A percentile compares a stretch with the other conserved stretches of the same genome.
Evolutionary conservation across 2,797 vertebrate genomes (phyloP).

Genomic region (Siniperca obscura): DNA sequence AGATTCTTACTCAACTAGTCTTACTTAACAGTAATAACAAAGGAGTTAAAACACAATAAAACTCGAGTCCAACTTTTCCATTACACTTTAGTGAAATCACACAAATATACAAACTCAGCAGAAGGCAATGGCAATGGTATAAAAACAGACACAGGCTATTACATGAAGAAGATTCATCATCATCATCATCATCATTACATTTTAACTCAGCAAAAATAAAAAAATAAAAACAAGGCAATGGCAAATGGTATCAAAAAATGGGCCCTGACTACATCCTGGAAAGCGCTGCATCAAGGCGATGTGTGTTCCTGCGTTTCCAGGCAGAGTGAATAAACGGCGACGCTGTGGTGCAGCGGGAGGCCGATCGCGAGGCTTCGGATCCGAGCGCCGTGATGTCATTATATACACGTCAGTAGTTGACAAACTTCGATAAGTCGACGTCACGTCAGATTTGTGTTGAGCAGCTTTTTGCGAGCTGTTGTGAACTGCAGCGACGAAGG

Average conservation of each 20-base stretch:
- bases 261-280: constrained; percentile 75
- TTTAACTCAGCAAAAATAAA: constrained; percentile 72
- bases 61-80: constrained; percentile 55
- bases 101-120: constrained; percentile 84
- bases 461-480: background rate
- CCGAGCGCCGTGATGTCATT: constrained; percentile 20
- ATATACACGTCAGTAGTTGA: background rate
- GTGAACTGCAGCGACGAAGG: no score
- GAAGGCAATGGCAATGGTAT: constrained; percentile 83
- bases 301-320: constrained; percentile 54
- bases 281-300: constrained; percentile 55
- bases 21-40: background rate
- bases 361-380: constrained; percentile 3
- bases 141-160: constrained; percentile 82
- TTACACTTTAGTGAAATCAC: constrained; percentile 85
- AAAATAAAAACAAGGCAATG: constrained; percentile 81
- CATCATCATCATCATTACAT: constrained; percentile 70
- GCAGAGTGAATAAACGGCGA: constrained; percentile 33
- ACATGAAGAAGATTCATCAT: constrained; percentile 70
- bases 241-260: constrained; percentile 74
- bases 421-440: background rate
- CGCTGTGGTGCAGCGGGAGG: background rate
- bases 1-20: background rate
- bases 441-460: background rate
- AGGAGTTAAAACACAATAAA: constrained; percentile 12